Evolutionary conservation across 2,113 vertebrate genomes (phyloP), one percentile per base, ranked within the genome.

Genomic region (Cinclus mexicanus): DNA sequence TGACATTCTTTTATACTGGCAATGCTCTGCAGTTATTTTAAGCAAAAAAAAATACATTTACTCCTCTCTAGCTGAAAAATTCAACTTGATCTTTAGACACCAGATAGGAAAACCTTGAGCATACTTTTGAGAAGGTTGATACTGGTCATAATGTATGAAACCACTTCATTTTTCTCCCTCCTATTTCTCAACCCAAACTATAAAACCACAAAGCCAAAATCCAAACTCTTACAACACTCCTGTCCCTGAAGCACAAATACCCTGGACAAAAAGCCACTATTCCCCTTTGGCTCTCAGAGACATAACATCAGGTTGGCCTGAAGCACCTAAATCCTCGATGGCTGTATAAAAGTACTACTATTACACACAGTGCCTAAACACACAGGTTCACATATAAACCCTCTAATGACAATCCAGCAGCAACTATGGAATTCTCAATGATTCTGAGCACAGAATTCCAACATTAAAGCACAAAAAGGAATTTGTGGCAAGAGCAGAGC

Each of bases 361-460:
- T 6, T 42, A 68, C 2, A 1, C 29, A 31, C 0, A 19, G 6
- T 16, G 42, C 37, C 26, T 35, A 41, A 64, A 90, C 4, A 16
- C 46, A 61, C 5, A 39, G 6, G 35, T 6, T 29, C 46, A 52
- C 10, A 17, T 2, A 14, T 4, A 56, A 64, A 6, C 11, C 41
- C 25, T 84, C 63, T 49, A 84, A 70, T 5, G 49, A 56, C 24
- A 79, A 61, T 19, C 76, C 49, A 16, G 5, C 21, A 56, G 8
- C 60, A 31, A 13, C 55, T 31, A 26, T 0, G 3, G 37, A 76
- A 56, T 52, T 56, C 63, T 52, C 35, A 56, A 7, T 0, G 0
- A 76, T 18, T 68, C 39, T 0, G 0, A 56, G 23, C 26, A 91
- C 11, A 21, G 25, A 53, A 91, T 26, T 67, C 33, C 41, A 89